Percentiles rank a stretch among this genome's conserved stretches.
Conservation (phyloP, 2,113 vertebrate genomes). For the Sialia sialis region DNA sequence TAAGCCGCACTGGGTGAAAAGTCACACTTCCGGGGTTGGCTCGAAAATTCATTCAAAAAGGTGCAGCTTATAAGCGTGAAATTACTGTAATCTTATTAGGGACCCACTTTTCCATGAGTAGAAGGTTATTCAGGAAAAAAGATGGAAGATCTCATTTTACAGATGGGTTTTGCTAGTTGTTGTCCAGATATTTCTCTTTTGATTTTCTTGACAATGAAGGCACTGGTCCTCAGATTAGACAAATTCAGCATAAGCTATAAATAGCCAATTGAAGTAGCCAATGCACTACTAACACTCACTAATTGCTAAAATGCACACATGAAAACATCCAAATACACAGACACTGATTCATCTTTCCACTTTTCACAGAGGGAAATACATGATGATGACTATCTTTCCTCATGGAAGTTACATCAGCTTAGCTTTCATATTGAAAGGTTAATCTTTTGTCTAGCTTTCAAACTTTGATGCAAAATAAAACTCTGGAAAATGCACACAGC, state of each 20-base stretch:
- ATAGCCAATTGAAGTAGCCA: neutral
- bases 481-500: neutral
- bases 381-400: neutral
- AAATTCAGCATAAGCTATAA: neutral
- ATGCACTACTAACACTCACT: neutral
- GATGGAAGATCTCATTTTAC: neutral
- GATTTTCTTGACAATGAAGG: neutral
- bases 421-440: neutral
- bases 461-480: neutral
- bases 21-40: too few relatives aligned
- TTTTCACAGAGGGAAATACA: neutral
- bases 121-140: neutral
- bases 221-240: neutral
- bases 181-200: neutral
- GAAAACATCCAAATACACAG: neutral
- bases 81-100: neutral
- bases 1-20: too few relatives aligned
- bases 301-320: neutral
- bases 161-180: neutral
- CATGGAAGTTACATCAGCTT: neutral
- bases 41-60: too few relatives aligned
- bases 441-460: neutral
- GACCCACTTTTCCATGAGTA: neutral
- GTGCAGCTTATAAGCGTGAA: too few relatives aligned
- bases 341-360: neutral